Base-by-base conservation (phyloP, 2,113 vertebrate species). In the Sylvilagus bachmani region DNA sequence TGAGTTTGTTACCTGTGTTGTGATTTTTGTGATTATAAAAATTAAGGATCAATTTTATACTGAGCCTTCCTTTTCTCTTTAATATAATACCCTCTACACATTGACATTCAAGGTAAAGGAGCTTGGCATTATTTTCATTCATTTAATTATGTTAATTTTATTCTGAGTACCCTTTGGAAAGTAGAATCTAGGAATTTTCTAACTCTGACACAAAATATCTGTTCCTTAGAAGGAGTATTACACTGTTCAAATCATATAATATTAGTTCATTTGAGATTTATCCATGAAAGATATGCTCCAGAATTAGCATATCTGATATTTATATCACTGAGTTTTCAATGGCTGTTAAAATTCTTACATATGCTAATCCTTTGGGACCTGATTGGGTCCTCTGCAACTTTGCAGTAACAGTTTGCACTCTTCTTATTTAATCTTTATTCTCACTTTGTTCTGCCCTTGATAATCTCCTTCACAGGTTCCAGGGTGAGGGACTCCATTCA, bases 21-120 rank as follows among this genome's bases (percentile, higher is more conserved):
- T 70, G 17, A 17, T 88, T 83, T 91, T 29, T 93, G 5, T 69
- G 25, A 87, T 70, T 86, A 13, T 86, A 93, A 89, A 85, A 38
- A 71, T 17, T 19, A 1, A 87, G 91, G 49, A 96, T 78, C 87
- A 38, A 93, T 74, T 93, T 84, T 77, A 84, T 86, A 89, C 81
- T 3, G 84, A 86, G 10, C 21, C 19, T 64, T 70, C 31, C 78
- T 14, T 55, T 88, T 7, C 3, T 19, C 94, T 29, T 93, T 90
- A 90, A 97, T 87, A 61, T 71, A 86, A 89, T 89, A 51, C 5
- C 66, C 51, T 70, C 16, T 87, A 82, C 79, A 87, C 17, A 70
- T n/a, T 86, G 13, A 61, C 29, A 55, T 79, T 13, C 49, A 91
- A 64, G 5, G 38, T 25, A 79, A 95, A 64, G 3, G 3, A 78